Evolutionary conservation across 1,140 invertebrate species (phyloP).

Genomic region (Drosophila neocordata): DNA sequence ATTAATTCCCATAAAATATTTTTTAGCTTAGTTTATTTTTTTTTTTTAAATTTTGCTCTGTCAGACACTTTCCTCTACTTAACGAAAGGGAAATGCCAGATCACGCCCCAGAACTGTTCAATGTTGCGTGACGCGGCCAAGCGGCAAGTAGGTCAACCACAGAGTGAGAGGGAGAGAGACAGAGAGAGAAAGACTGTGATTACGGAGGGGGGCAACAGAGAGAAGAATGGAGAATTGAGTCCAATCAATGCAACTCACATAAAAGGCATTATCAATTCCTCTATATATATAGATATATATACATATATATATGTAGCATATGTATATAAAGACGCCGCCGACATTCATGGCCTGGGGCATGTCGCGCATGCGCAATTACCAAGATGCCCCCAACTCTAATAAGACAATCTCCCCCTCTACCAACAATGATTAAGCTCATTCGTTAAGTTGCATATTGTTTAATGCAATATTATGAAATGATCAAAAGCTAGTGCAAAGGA

Average conservation of each 20-base stretch:
- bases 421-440: constrained; percentile 69
- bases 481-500: constrained; percentile 7
- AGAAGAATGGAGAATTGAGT: constrained; percentile 15
- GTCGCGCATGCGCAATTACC: constrained; percentile 77
- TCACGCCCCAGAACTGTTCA: constrained; percentile 65
- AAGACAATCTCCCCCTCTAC: neutral
- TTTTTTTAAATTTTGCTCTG: too few species aligned
- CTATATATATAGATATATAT: constrained; percentile 20
- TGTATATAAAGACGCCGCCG: constrained; percentile 60
- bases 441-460: constrained; percentile 64
- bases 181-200: neutral
- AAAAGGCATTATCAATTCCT: constrained; percentile 64
- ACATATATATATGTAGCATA: constrained; percentile 23
- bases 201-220: neutral
- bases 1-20: constrained; percentile 27
- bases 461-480: constrained; percentile 67
- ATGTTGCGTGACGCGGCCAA: constrained; percentile 60
- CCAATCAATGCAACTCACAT: constrained; percentile 62
- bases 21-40: neutral
- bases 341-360: constrained; percentile 49
- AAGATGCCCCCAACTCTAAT: constrained; percentile 18
- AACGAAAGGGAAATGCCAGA: constrained; percentile 72
- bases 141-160: constrained; percentile 49
- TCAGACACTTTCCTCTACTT: constrained; percentile 9
- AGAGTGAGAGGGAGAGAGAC: constrained; percentile 10